Base-by-base conservation (phyloP, 2,113 vertebrate genomes). In the Channa maculata region DNA sequence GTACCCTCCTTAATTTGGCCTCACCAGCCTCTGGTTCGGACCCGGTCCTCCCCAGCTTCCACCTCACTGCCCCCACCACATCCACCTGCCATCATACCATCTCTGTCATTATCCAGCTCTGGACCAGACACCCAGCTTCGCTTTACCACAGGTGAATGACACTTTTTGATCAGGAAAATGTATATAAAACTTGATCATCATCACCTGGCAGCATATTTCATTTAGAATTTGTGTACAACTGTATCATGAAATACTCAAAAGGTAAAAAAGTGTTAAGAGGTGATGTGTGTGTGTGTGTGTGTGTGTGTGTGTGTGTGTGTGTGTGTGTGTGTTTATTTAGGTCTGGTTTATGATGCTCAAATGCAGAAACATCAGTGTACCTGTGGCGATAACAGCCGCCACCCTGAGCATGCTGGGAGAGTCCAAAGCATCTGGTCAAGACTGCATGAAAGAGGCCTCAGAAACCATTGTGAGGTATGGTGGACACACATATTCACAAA, bases 331-430 rank as follows among this genome's bases (percentile, higher is more conserved):
- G 24, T 24, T 24, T 24, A 24, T 69, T 1, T 80, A 99, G 98
- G 98, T 64, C 91, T 99, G 75, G 96, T 96, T 9, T 99, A 97
- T 3, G 97, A 98, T 65, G 93, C 95, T 0, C 95, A 96, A 75
- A 98, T 98, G 96, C 94, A 96, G 83, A 98, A 97, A 76, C 96
- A 97, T 71, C 95, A 96, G n/a, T 98, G 96, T 84, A 94, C 93
- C 61, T 98, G 97, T 0, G 96, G 96, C 0, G 95, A 98, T 90
- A 96, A 95, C 92, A 97, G 95, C 89, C 93, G 91, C 62, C 96
- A 97, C 65, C 95, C 95, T 0, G 96, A 98, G 86, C 95, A 97
- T 0, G 94, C 96, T 0, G 96, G 95, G 8, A 95, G 96, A 33
- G 95, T 97, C 86, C 95, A 96, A 89, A 97, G 96, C 91, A 96